These are phyloP conservation scores for Himalopsyche japonica DNA, from an alignment of 2,888 invertebrate species.

Conservation along the genomic window DNA sequence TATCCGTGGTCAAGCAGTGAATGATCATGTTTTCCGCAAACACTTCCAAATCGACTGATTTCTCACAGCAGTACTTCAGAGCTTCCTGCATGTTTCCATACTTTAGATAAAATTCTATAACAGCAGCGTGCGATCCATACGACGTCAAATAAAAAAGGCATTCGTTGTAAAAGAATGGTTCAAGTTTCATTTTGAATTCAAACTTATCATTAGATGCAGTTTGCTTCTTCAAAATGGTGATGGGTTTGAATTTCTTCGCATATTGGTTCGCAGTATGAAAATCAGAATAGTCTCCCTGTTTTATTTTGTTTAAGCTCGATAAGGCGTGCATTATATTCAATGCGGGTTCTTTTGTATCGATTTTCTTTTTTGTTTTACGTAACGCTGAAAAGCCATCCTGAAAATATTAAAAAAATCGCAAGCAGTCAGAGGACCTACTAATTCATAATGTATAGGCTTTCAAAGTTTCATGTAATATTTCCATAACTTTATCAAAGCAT, in stretches of 20 bases:
- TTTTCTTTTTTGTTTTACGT: constrained; percentile 47
- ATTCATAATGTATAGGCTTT: too few relatives aligned
- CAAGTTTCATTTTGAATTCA: constrained; percentile 51
- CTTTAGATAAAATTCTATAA: constrained; percentile 75
- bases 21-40: constrained; percentile 75
- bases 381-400: constrained; percentile 17
- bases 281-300: constrained; percentile 61
- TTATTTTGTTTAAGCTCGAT: constrained; percentile 61
- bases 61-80: constrained; percentile 69
- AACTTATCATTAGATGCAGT: constrained; percentile 43
- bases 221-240: constrained; percentile 52
- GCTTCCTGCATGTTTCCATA: constrained; percentile 72
- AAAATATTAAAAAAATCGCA: not conserved
- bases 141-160: constrained; percentile 79
- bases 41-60: constrained; percentile 68
- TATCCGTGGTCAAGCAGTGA: constrained; percentile 68
- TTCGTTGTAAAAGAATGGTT: constrained; percentile 71
- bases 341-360: constrained; percentile 61
- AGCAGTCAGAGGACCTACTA: too few relatives aligned
- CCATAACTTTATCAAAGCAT: too few relatives aligned
- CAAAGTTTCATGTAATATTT: too few relatives aligned
- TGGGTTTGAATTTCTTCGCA: constrained; percentile 53
- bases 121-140: constrained; percentile 76
- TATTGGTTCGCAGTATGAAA: constrained; percentile 52
- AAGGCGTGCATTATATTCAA: constrained; percentile 64